A percentile compares a stretch with the other conserved stretches of the same genome.
phyloP scores from a whole-genome alignment of 2,113 vertebrate species.

The Sylvilagus bachmani region DNA sequence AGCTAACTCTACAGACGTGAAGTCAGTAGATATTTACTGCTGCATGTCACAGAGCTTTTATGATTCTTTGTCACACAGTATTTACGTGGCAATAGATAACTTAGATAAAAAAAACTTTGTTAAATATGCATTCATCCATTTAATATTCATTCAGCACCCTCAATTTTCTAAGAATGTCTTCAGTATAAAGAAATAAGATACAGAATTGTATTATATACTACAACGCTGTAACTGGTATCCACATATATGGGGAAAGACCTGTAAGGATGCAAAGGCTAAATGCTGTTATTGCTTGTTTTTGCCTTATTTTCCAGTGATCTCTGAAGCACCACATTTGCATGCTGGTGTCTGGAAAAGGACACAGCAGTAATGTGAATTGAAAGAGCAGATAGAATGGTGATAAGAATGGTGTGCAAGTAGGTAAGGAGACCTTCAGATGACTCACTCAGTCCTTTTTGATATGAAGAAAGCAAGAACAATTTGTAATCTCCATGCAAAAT shows the following conservation, averaged over 20 bases:
- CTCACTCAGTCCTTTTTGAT: neutral
- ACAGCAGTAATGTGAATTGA: neutral
- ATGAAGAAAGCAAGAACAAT: neutral
- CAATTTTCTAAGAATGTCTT: neutral
- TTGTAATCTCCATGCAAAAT: neutral
- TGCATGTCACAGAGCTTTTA: neutral
- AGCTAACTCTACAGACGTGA: neutral
- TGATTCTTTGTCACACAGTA: neutral
- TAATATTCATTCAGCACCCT: neutral
- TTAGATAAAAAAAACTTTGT: neutral
- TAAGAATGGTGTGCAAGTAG: neutral
- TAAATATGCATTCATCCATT: neutral
- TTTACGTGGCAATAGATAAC: neutral
- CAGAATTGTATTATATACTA: neutral
- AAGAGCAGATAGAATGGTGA: neutral
- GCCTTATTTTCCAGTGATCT: neutral
- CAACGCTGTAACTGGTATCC: neutral
- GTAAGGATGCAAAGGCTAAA: neutral
- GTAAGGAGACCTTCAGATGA: neutral
- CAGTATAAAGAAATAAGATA: neutral
- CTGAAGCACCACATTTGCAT: neutral
- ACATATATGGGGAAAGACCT: neutral
- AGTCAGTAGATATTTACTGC: neutral
- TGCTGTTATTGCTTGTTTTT: neutral
- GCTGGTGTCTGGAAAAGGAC: neutral